Percentiles rank a stretch among this genome's conserved stretches.
phyloP scores from a whole-genome alignment of 2,797 vertebrate genomes.

The Varecia variegata region DNA sequence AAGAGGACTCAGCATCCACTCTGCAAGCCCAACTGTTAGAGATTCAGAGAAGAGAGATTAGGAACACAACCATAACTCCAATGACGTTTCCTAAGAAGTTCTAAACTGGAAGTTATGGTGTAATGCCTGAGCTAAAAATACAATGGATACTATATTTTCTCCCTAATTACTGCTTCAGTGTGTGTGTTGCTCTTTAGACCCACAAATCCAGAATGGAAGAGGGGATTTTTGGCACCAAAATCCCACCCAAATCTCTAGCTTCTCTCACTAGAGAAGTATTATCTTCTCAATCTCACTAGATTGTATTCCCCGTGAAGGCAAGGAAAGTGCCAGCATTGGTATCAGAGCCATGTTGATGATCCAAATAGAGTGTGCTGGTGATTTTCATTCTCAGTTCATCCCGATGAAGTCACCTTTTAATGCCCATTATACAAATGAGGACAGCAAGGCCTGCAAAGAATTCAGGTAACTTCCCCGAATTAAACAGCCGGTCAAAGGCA shows the following conservation, averaged over 20 bases:
- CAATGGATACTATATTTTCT: neutral
- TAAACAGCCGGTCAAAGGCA: neutral
- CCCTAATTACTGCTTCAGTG: neutral
- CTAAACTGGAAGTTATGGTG: neutral
- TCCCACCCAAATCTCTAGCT: neutral
- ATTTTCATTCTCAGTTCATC: neutral
- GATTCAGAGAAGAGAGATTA: neutral
- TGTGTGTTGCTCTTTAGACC: neutral
- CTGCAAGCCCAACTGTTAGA: fast-evolving
- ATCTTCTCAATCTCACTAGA: neutral
- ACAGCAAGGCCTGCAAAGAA: neutral
- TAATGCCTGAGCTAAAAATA: neutral
- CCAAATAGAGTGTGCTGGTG: neutral
- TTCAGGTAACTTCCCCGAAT: neutral
- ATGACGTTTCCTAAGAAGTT: neutral
- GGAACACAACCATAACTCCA: neutral
- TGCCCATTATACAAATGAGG: neutral
- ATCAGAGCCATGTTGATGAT: neutral
- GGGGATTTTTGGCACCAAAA: neutral
- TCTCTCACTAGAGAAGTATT: neutral
- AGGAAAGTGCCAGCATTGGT: neutral
- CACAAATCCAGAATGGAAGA: neutral
- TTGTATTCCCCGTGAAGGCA: neutral
- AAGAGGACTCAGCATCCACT: neutral
- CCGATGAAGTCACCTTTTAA: neutral